Base-by-base conservation (phyloP, 2,888 invertebrate species). In the Noctua comes region DNA sequence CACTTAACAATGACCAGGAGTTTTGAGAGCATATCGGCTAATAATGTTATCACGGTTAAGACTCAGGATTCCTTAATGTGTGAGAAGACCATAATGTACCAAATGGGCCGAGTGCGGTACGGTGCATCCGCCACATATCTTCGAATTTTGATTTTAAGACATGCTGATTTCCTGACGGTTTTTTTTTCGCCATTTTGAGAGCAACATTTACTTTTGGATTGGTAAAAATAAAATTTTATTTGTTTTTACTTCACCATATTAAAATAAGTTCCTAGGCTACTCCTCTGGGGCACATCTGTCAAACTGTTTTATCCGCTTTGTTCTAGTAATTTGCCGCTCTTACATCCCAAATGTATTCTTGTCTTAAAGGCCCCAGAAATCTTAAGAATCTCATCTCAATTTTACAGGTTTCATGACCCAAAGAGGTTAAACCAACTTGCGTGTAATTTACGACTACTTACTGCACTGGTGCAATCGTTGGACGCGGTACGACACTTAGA, bases 391-490 rank as follows among this genome's bases (percentile, higher is more conserved):
- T 27, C 4, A 43, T n/a, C 66, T 66, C 8, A 48, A 48, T 79
- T 21, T 1, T 1, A 48, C 43, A 59, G 40, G 59, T 69, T 77
- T 27, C 24, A 48, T 48, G 48, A 43, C 80, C 62, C 78, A 73
- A 70, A 21, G 80, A 72, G 2, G 11, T 46, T 31, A 13, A 59
- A 18, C 54, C 40, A 62, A 54, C 31, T 46, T 79, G 54, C 66
- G 66, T 79, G 62, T 79, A 73, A 68, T 43, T 84, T 79, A 82
- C 27, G 84, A 73, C 62, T 68, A 24, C 68, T 72, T 73, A 82
- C 80, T 84, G 79, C 73, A 79, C 68, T 74, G 40, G 65, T 87
- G 86, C 86, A 87, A 76, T 80, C 75, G 77, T 77, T 69, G 72
- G 73, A 72, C 70, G 40, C 77, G 40, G 73, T 76, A 74, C 66